These are phyloP conservation scores for Hylaeus volcanicus DNA, from an alignment of 1,140 invertebrate species.

Conservation along the genomic window DNA sequence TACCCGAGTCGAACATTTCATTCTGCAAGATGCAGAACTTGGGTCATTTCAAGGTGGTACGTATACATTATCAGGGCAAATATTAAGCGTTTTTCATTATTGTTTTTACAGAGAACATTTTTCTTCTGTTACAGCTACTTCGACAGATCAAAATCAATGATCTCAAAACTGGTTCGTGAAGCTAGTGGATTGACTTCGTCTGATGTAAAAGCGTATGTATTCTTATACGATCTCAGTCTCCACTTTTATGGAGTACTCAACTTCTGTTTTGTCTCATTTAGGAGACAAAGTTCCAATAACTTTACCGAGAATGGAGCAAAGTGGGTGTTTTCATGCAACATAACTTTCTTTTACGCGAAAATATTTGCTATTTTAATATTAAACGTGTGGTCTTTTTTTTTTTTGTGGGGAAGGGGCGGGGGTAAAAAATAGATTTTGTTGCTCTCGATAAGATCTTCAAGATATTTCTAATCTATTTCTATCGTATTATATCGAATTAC, in stretches of 20 bases:
- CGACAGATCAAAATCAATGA: not conserved
- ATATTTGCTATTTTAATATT: no score
- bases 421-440: no score
- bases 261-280: not conserved
- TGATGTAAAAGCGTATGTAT: slow-evolving; percentile 11
- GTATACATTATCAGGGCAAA: no score
- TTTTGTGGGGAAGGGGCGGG: no score
- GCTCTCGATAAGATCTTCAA: no score
- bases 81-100: no score
- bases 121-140: not conserved
- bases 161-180: not conserved
- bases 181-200: not conserved
- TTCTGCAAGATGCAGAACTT: slow-evolving; percentile 35
- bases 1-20: slow-evolving; percentile 50
- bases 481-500: no score
- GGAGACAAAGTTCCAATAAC: not conserved
- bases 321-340: not conserved
- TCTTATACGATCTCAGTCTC: not conserved
- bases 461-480: no score
- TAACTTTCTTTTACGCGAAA: no score
- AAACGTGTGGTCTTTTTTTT: no score
- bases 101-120: no score
- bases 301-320: not conserved
- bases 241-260: slow-evolving; percentile 28
- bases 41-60: not conserved